Evolutionary conservation across 1,140 invertebrate genomes (phyloP).

Genomic region (Caligus rogercresseyi): DNA sequence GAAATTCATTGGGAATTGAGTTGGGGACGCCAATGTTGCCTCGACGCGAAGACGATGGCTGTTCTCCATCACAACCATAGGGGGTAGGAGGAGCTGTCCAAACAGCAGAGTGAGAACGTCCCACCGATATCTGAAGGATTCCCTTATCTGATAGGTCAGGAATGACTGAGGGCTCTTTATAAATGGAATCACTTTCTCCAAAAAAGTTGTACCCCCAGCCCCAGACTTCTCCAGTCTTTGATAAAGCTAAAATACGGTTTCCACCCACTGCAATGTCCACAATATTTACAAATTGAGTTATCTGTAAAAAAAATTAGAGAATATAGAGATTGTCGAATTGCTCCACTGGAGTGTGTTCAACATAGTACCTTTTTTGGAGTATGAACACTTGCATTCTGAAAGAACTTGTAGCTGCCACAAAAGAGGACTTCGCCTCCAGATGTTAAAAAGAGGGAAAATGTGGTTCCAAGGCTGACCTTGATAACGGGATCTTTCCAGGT

Average conservation of each 20-base stretch:
- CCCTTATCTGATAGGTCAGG: slow-evolving; percentile 36
- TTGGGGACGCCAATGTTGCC: slow-evolving; percentile 37
- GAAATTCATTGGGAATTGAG: slow-evolving; percentile 39
- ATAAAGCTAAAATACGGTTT: slow-evolving; percentile 43
- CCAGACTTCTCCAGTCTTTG: slow-evolving; percentile 38
- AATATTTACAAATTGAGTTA: slow-evolving; percentile 25
- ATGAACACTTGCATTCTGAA: not conserved
- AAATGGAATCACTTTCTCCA: slow-evolving; percentile 30
- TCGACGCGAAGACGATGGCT: slow-evolving; percentile 29
- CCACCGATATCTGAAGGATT: slow-evolving; percentile 43
- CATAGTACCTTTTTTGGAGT: not conserved
- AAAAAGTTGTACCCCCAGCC: slow-evolving; percentile 47
- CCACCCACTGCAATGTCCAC: slow-evolving; percentile 43
- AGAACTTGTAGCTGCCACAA: slow-evolving; percentile 34
- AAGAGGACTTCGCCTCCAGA: slow-evolving; percentile 40
- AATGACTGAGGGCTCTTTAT: slow-evolving; percentile 37
- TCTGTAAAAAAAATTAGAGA: not conserved
- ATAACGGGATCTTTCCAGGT: slow-evolving; percentile 38
- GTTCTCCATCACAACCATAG: slow-evolving; percentile 31
- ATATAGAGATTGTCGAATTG: not conserved
- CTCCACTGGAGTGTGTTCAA: no score
- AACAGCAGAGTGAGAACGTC: slow-evolving; percentile 43
- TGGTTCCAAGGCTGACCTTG: slow-evolving; percentile 43
- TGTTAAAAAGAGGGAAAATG: slow-evolving; percentile 46
- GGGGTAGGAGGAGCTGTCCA: slow-evolving; percentile 40